These are phyloP conservation scores for Stichodactyla mertensii DNA, from an alignment of 64 coral and sea anemone species.

Conservation along the genomic window DNA sequence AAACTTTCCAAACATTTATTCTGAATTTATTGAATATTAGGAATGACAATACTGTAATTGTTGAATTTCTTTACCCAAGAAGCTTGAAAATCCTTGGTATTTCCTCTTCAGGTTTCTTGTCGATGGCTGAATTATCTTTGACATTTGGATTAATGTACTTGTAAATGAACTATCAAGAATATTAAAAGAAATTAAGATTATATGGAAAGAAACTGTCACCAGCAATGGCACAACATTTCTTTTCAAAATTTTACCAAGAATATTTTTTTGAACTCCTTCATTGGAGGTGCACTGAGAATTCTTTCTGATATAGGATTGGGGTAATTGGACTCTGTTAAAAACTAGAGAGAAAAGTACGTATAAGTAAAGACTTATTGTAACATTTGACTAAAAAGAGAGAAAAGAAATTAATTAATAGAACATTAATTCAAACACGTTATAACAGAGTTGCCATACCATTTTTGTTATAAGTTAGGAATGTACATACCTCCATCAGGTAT, in stretches of 20 bases:
- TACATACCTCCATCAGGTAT: constrained; percentile 83
- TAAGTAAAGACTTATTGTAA: too few relatives aligned
- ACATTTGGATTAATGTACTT: constrained; percentile 68
- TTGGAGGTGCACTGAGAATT: constrained; percentile 81
- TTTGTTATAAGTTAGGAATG: background rate
- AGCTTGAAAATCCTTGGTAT: constrained; percentile 86
- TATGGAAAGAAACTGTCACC: background rate
- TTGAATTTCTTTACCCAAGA: constrained; percentile 51
- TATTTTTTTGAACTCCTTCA: constrained; percentile 79
- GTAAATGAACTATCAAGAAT: constrained; percentile 66
- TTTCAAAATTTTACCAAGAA: constrained; percentile 49
- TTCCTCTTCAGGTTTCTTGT: constrained; percentile 90
- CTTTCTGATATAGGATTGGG: constrained; percentile 81
- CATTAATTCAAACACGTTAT: background rate
- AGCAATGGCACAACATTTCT: background rate
- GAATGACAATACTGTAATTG: background rate
- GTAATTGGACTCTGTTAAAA: constrained; percentile 84
- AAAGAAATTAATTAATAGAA: background rate
- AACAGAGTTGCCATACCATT: background rate
- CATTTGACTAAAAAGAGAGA: too few relatives aligned
- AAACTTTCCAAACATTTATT: too few relatives aligned
- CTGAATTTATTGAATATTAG: too few relatives aligned
- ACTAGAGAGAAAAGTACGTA: constrained; percentile 41
- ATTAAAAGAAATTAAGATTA: background rate
- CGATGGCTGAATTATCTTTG: constrained; percentile 55